These are phyloP conservation scores for Ciconia stormi DNA, from an alignment of 2,113 vertebrate species.

Conservation along the genomic window DNA sequence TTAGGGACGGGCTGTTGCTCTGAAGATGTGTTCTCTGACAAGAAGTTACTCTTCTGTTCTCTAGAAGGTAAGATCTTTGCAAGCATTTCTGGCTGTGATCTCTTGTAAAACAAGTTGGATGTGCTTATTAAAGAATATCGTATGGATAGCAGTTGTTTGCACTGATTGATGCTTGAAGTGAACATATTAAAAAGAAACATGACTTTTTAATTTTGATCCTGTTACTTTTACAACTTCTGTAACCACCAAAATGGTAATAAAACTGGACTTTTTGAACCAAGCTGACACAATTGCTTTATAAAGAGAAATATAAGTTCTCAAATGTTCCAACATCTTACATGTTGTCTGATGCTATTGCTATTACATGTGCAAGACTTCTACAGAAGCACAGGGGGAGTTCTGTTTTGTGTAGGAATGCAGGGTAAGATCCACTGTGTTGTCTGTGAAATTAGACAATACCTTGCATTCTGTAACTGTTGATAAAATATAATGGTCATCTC, in stretches of 20 bases:
- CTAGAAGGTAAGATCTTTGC: constrained; percentile 19
- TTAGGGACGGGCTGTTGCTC: background rate
- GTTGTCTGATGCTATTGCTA: background rate
- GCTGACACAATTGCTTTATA: background rate
- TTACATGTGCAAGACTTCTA: background rate
- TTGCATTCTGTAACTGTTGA: background rate
- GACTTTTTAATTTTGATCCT: background rate
- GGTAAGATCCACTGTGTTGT: background rate
- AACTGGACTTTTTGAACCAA: background rate
- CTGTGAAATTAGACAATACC: background rate
- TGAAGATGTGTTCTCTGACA: background rate
- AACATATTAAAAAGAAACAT: background rate
- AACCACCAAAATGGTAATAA: background rate
- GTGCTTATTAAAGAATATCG: background rate
- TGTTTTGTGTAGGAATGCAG: background rate
- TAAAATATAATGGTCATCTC: background rate
- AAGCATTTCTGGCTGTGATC: background rate
- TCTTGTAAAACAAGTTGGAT: background rate
- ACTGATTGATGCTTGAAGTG: background rate
- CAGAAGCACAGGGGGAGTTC: background rate
- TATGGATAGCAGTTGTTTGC: background rate
- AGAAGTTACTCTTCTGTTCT: background rate
- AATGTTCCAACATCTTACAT: background rate
- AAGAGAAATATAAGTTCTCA: background rate
- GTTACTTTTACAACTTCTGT: background rate